phyloP scores from a whole-genome alignment of 2,113 vertebrate species.

The Xiphorhynchus elegans region DNA sequence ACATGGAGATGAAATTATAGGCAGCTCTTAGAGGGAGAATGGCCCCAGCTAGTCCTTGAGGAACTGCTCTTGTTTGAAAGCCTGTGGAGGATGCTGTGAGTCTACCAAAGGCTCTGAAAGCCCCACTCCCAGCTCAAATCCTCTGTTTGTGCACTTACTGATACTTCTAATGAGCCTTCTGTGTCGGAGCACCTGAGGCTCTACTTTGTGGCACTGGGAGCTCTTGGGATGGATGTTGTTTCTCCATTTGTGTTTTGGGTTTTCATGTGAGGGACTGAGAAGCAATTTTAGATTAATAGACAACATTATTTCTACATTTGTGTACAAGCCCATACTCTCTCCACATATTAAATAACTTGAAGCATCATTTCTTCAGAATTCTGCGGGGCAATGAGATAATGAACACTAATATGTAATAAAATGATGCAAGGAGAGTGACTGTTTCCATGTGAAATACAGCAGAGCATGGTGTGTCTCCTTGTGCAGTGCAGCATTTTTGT shows the following conservation, averaged over 20 bases:
- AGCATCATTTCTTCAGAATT: not conserved
- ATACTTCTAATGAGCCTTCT: not conserved
- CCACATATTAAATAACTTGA: not conserved
- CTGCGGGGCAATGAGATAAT: not conserved
- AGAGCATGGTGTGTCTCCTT: not conserved
- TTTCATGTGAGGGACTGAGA: not conserved
- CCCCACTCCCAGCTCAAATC: not conserved
- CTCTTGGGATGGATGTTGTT: not conserved
- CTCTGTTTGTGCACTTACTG: not conserved
- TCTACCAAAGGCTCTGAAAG: not conserved
- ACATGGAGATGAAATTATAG: accelerated
- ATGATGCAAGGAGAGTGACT: not conserved
- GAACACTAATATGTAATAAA: not conserved
- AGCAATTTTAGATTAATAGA: not conserved
- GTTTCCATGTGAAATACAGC: not conserved
- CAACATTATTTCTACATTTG: not conserved
- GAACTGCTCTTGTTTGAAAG: not conserved
- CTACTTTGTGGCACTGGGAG: not conserved
- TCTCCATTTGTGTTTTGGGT: not conserved
- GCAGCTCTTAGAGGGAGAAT: not conserved
- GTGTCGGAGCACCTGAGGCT: not conserved
- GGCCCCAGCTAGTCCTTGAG: not conserved
- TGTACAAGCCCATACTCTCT: not conserved
- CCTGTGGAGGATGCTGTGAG: not conserved
- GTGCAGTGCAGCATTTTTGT: not conserved